Evolutionary conservation across 2,113 vertebrate species (phyloP), one percentile per base, ranked within the genome.

Genomic region (Sakesphorus luctuosus): DNA sequence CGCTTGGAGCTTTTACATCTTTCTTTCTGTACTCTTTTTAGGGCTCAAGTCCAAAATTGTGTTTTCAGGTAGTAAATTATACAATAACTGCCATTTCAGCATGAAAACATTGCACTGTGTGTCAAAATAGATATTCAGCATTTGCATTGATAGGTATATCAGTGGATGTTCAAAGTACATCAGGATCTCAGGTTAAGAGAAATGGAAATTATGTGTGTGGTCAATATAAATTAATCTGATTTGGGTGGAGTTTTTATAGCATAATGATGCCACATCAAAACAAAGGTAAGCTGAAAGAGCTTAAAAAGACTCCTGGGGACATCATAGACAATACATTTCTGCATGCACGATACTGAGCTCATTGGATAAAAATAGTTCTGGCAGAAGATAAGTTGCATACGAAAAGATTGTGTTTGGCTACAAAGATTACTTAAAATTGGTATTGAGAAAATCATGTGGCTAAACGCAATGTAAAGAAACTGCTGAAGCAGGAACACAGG

Each of bases 401-500:
- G 86, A 96, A 95, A 79, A 97, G 94, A 86, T 40, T 95, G 68
- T 62, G 69, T 91, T 96, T 92, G 77, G 93, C 83, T 89, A 93
- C 93, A 88, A 78, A 95, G 79, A 96, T 97, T 87, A 95, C 63
- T 97, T 94, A 87, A 97, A 97, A 96, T 90, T 92, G 96, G 94
- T 82, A 80, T 88, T 96, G 95, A 96, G 96, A 97, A 93, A 97
- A 96, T 93, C 47, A 52, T 83, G 82, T 83, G 96, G 97, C 90
- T 97, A 93, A 96, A 96, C 14, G 3, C 84, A 91, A 65, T 38
- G 84, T 91, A 49, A 72, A 85, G 79, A 97, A 96, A 96, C 75
- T 97, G 93, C 97, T 93, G 95, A 94, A 91, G 61, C 63, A 94
- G 93, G 84, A 94, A 35, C 38, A 36, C 13, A 38, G 67, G 59